Conservation (phyloP, 23 tunicate species). For the Botrylloides violaceus region DNA sequence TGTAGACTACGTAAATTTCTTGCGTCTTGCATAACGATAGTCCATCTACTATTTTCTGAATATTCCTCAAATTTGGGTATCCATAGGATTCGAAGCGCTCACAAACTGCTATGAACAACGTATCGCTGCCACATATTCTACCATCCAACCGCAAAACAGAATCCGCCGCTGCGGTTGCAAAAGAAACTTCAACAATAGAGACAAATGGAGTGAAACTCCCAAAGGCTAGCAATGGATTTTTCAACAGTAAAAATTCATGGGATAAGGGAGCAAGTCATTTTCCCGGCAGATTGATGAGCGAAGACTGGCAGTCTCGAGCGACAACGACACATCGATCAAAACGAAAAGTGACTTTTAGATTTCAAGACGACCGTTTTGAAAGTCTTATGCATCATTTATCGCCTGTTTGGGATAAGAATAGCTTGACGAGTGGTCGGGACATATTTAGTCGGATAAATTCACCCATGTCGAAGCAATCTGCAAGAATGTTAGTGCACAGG, state of each 20-base stretch:
- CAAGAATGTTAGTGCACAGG: slow-evolving; percentile 8
- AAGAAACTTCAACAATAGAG: neutral
- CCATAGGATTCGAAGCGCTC: slow-evolving; percentile 13
- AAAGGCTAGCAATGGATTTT: neutral
- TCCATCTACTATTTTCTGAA: too few relatives aligned
- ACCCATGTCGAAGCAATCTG: slow-evolving; percentile 17
- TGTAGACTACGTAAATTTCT: too few relatives aligned
- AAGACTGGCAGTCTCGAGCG: slow-evolving; percentile 13
- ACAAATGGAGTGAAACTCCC: slow-evolving; percentile 9
- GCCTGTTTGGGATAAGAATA: slow-evolving; percentile 14
- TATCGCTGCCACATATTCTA: slow-evolving; percentile 15
- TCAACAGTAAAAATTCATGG: neutral
- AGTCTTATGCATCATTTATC: slow-evolving; percentile 14
- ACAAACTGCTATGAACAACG: neutral
- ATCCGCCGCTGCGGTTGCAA: neutral
- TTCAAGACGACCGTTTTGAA: slow-evolving; percentile 22
- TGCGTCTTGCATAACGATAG: neutral
- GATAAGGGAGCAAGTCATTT: neutral
- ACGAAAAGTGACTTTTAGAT: slow-evolving; percentile 14
- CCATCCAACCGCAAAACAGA: neutral
- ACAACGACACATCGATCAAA: slow-evolving; percentile 11
- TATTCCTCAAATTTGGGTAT: too few relatives aligned
- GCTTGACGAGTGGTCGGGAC: slow-evolving; percentile 13
- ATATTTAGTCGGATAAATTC: slow-evolving; percentile 13
- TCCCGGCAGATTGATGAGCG: neutral